phyloP scores from a whole-genome alignment of 2,797 vertebrate genomes.

The Melanotaenia boesemani region DNA sequence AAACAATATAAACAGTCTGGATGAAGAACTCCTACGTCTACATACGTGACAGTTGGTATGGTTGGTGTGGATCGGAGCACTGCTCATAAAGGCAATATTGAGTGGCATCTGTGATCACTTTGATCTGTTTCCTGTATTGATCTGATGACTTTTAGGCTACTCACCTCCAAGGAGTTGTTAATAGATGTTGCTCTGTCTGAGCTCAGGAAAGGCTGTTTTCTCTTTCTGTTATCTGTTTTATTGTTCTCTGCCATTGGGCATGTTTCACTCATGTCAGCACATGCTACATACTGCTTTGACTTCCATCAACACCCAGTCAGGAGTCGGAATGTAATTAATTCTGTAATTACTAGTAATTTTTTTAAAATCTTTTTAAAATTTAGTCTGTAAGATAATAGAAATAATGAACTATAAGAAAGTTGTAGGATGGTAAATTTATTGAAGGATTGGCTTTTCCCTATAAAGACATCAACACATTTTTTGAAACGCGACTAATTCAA shows the following conservation, averaged over 20 bases:
- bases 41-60: no score
- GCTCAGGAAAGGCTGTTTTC: constrained; percentile 28
- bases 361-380: neutral
- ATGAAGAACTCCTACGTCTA: neutral
- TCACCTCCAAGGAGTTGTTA: constrained; percentile 35
- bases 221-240: constrained; percentile 68
- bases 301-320: constrained; percentile 30
- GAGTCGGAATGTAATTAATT: constrained; percentile 28
- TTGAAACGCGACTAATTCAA: neutral
- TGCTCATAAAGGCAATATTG: constrained; percentile 4
- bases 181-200: constrained; percentile 24
- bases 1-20: no score
- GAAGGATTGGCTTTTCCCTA: neutral
- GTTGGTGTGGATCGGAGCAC: constrained; percentile 6
- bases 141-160: constrained; percentile 20
- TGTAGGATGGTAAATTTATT: neutral
- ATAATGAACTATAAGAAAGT: neutral
- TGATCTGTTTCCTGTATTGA: constrained; percentile 27
- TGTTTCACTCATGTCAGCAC: constrained; percentile 70
- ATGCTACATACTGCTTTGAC: constrained; percentile 57
- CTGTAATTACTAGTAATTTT: no score
- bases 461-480: neutral
- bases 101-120: constrained; percentile 21
- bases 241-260: constrained; percentile 69
- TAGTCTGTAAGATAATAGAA: neutral